Evolutionary conservation across 2,888 invertebrate genomes (phyloP), one percentile per base, ranked within the genome.

Genomic region (Apantesis nais): DNA sequence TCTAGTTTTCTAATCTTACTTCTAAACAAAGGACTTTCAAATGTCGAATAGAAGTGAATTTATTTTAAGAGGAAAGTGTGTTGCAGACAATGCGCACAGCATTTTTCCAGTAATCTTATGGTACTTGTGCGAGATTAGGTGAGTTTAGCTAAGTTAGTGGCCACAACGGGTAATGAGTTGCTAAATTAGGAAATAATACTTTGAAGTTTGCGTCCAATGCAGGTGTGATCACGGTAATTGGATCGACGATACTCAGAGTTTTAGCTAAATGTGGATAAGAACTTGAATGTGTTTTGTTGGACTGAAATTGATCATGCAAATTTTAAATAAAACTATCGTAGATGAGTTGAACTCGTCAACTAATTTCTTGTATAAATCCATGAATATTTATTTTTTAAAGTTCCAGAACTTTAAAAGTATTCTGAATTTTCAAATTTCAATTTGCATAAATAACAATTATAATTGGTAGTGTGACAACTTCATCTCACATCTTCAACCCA

Each of bases 111-210:
- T 79, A 80, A 83, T 82, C 77, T 81, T 75, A 78, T 74, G 67
- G 74, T 65, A 66, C 71, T 77, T 81, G 66, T 61, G 58, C 55
- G 69, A 81, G 74, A 74, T 73, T 58, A 68, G 65, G 39, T 66
- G 66, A 83, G 79, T 76, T 85, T 74, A 70, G 62, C 73, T 68
- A 73, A 62, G 76, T 75, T 78, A 74, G 71, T 69, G 72, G 73
- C 71, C 67, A 61, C 58, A 66, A 58, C 70, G 67, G 44, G 76
- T 83, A 87, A 86, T 81, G 84, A 86, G 86, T 82, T 83, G 78
- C 70, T 74, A 85, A 82, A 83, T 84, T 74, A 31, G 70, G 70
- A 74, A 77, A 81, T 66, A 66, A 58, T 82, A 79, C 80, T 85
- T 75, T 77, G 77, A 78, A 81, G 78, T 83, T 83, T 70, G 71